phyloP scores from a whole-genome alignment of 2,113 vertebrate species.

The Syngnathus typhle region DNA sequence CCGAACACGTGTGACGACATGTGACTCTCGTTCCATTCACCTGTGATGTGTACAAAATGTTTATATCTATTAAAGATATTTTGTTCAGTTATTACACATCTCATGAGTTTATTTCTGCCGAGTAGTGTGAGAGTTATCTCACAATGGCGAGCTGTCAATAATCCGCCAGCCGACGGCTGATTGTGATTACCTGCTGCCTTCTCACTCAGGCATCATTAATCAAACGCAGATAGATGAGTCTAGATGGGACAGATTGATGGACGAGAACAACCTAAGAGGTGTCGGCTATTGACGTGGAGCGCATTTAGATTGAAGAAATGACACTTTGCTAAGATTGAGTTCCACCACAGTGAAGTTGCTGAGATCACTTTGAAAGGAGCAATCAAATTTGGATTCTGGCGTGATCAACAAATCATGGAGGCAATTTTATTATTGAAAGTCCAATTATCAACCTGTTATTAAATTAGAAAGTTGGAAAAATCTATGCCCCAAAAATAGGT shows the following conservation, averaged over 20 bases:
- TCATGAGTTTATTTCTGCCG: not conserved
- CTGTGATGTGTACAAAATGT: constrained; percentile 68
- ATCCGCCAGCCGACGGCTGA: constrained; percentile 18
- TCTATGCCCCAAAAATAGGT: too few relatives aligned
- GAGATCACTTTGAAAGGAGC: too few relatives aligned
- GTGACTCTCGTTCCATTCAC: constrained; percentile 65
- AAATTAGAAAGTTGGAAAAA: too few relatives aligned
- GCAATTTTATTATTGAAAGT: too few relatives aligned
- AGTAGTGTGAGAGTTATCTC: not conserved
- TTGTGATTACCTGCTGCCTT: constrained; percentile 49
- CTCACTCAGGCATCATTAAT: constrained; percentile 34
- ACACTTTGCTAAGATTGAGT: not conserved
- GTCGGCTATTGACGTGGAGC: constrained; percentile 8
- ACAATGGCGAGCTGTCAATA: constrained; percentile 19
- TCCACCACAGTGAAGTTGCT: too few relatives aligned
- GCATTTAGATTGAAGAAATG: constrained; percentile 2
- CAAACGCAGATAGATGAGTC: constrained; percentile 12
- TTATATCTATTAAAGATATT: constrained; percentile 76
- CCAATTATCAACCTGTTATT: too few relatives aligned
- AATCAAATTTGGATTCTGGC: too few relatives aligned
- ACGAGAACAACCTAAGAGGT: constrained; percentile 25
- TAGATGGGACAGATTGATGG: constrained; percentile 25
- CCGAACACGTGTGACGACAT: constrained; percentile 62
- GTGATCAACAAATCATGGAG: not conserved
- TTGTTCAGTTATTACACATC: constrained; percentile 59